Base-by-base conservation (phyloP, 2,888 invertebrate genomes). In the Drosophila anceps region DNA sequence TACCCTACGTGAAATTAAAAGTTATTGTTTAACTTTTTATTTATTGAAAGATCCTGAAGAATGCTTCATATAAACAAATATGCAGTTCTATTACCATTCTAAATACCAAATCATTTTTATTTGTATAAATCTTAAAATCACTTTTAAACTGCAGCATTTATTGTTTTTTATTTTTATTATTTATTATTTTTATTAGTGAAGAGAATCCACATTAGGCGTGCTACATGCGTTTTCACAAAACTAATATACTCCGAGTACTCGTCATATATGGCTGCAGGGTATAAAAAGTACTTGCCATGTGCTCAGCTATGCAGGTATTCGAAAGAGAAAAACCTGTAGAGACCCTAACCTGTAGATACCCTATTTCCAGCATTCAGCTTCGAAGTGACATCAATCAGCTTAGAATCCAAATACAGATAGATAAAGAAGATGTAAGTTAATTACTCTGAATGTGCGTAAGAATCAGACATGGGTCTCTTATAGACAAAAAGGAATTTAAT, bases 301-400 rank as follows among this genome's bases (percentile, higher is more conserved):
- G 55, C 69, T 39, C 55, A 41, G 41, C 31, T 39, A 24, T 24
- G 43, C 82, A 82, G 80, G 39, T 41, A 55, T 55, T 18, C 29
- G 29, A 9, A 8, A 41, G 8, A 4, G 1, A 15, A 31, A 55
- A 41, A n/a, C n/a, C n/a, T n/a, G n/a, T n/a, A n/a, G n/a, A 15
- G 15, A 15, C 15, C 9, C 13, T 18, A 9, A 37, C 35, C 9
- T 24, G 24, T 10, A 37, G 24, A 53, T 37, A 24, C 37, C 24
- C 13, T 35, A 10, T 15, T 7, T 12, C 1, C 50, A 31, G 31
- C 13, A 50, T 31, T 6, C 12, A 6, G 27, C 10, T n/a, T n/a
- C 2, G 2, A 48, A 4, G 4, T n/a, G 9, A n/a, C 6, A 7
- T 13, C 5, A 7, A 24, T 5, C 5, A 15, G 9, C 1, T 1